Percentiles rank a stretch among this genome's conserved stretches.
These are phyloP conservation scores for Anisognathus igniventris DNA, from an alignment of 2,797 vertebrate species.

Conservation along the genomic window DNA sequence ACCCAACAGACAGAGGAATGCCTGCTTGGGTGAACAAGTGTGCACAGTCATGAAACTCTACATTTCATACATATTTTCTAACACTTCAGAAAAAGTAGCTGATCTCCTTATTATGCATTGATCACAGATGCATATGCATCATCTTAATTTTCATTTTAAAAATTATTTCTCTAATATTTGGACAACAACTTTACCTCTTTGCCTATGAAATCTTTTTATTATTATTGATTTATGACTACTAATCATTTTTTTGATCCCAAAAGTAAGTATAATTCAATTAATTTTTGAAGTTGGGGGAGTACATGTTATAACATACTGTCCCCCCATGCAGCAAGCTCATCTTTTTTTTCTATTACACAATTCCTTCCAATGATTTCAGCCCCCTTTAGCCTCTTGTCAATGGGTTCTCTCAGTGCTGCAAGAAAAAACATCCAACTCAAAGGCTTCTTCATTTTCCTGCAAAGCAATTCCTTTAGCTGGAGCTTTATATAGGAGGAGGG, in stretches of 20 bases:
- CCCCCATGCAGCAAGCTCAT: background rate
- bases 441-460: slow-evolving; percentile 37
- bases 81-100: background rate
- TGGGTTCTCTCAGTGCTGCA: background rate
- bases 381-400: background rate
- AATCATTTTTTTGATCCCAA: background rate
- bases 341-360: slow-evolving; percentile 23
- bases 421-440: slow-evolving; percentile 19
- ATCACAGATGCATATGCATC: background rate
- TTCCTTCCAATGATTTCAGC: background rate
- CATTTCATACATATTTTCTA: background rate
- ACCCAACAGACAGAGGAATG: background rate
- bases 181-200: background rate
- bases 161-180: background rate
- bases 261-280: background rate
- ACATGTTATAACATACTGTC: background rate
- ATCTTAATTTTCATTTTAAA: background rate
- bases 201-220: background rate
- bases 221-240: background rate
- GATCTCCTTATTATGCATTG: background rate
- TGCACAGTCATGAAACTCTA: background rate
- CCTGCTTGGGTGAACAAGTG: background rate
- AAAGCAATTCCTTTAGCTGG: slow-evolving; percentile 22
- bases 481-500: slow-evolving; percentile 20
- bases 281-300: background rate